A percentile compares a stretch with the other conserved stretches of the same genome.
Evolutionary conservation across 2,113 vertebrate genomes (phyloP).

Genomic region (Corythaeola cristata): DNA sequence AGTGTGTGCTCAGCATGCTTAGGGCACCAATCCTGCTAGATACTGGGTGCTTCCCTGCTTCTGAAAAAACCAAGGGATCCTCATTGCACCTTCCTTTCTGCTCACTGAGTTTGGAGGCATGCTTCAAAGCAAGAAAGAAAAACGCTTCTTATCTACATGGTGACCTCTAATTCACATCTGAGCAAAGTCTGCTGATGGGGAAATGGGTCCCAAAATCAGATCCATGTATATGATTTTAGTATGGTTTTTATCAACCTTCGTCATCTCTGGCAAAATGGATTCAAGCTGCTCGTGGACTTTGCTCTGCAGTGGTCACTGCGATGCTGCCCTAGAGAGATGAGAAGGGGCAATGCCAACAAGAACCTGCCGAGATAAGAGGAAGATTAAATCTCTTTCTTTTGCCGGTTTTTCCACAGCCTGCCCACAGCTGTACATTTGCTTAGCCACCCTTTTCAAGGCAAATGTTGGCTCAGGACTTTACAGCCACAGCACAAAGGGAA

Average conservation of each 20-base stretch:
- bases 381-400: background rate
- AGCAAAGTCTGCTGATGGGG: background rate
- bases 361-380: background rate
- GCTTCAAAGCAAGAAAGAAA: background rate
- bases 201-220: background rate
- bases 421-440: background rate
- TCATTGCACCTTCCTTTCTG: background rate
- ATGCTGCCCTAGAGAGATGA: background rate
- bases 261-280: background rate
- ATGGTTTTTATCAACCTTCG: background rate
- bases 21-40: background rate
- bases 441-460: background rate
- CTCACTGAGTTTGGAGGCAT: background rate
- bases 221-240: background rate
- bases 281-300: background rate
- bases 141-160: background rate
- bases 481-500: background rate
- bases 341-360: background rate
- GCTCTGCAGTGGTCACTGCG: background rate
- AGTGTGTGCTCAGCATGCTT: background rate
- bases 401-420: background rate
- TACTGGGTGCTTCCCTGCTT: background rate
- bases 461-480: background rate
- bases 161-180: rapidly evolving
- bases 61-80: background rate